Evolutionary conservation across 35 echinoderm and acorn worm genomes (phyloP).

Genomic region (Anneissia japonica): DNA sequence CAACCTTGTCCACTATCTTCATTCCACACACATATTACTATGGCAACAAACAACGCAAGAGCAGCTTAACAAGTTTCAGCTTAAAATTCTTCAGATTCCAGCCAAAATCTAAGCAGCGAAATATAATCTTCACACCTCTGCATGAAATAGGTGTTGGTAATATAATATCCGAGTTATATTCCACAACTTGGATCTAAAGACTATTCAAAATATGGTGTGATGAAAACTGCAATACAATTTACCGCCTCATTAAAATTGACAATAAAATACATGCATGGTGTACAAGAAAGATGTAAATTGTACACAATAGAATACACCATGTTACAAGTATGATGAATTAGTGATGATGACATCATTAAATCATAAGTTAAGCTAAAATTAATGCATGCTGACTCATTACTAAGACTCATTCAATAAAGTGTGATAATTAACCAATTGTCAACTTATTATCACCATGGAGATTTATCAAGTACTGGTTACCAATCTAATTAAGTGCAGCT

Average conservation of each 20-base stretch:
- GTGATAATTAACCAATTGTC: background rate
- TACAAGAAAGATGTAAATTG: background rate
- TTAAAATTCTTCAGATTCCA: background rate
- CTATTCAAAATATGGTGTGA: background rate
- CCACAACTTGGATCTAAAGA: background rate
- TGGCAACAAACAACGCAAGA: background rate
- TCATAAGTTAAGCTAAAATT: background rate
- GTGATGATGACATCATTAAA: background rate
- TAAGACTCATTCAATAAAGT: background rate
- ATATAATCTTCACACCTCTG: background rate
- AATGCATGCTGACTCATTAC: background rate
- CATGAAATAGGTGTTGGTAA: background rate
- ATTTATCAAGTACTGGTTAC: too few species aligned
- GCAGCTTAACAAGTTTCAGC: background rate
- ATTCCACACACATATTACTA: background rate
- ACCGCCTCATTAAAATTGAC: too few species aligned
- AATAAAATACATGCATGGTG: too few species aligned
- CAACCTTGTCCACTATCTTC: too few species aligned
- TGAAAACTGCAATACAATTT: background rate
- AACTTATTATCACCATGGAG: too few species aligned
- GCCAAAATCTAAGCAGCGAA: background rate
- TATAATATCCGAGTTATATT: background rate
- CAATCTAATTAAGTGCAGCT: too few species aligned
- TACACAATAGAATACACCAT: background rate
- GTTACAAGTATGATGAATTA: background rate